A percentile compares a stretch with the other conserved stretches of the same genome.
These are phyloP conservation scores for Cydia splendana DNA, from an alignment of 1,140 invertebrate genomes.

Conservation along the genomic window DNA sequence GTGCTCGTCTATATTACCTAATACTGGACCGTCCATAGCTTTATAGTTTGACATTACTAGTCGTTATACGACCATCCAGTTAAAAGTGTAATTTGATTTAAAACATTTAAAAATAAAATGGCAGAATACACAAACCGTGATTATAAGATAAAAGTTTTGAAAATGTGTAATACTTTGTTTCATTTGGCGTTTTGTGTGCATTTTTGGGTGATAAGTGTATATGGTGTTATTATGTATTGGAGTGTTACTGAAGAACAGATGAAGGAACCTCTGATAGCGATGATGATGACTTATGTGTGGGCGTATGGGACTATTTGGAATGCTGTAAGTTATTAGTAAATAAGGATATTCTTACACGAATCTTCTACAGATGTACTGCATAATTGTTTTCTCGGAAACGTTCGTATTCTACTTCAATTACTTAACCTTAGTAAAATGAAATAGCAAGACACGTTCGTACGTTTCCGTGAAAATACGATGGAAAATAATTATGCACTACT, in stretches of 20 bases:
- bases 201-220: conserved; percentile 22
- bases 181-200: conserved; percentile 37
- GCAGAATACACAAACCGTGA: neutral
- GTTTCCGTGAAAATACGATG: too few relatives aligned
- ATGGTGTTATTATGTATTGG: conserved; percentile 37
- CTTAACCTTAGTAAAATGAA: too few relatives aligned
- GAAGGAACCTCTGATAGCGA: conserved; percentile 35
- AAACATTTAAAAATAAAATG: neutral
- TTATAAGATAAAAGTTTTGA: neutral
- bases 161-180: conserved; percentile 38
- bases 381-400: too few relatives aligned
- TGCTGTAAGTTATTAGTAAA: neutral
- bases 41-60: neutral
- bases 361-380: too few relatives aligned
- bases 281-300: conserved; percentile 41
- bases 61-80: neutral
- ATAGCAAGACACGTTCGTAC: too few relatives aligned
- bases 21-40: neutral
- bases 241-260: conserved; percentile 37
- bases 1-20: too few relatives aligned
- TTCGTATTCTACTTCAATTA: too few relatives aligned
- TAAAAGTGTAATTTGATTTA: neutral
- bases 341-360: too few relatives aligned
- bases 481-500: too few relatives aligned
- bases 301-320: conserved; percentile 43